Conservation (phyloP, 2,888 invertebrate species). For the Cephalotes varians region DNA sequence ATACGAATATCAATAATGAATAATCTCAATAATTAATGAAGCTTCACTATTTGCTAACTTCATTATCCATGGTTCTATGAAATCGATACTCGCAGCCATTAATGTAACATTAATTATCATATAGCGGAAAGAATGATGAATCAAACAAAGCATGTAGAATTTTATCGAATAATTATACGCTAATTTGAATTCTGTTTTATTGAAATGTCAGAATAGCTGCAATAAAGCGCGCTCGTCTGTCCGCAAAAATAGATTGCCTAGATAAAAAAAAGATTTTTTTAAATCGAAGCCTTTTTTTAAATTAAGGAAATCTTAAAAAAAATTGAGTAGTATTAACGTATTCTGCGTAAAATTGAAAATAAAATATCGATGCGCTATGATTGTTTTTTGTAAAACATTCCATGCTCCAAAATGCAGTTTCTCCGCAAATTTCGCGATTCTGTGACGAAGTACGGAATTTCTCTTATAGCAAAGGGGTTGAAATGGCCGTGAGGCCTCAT, state of each 20-base stretch:
- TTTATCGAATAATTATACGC: background rate
- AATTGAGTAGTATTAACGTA: background rate
- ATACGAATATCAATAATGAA: too few species aligned
- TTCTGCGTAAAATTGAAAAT: background rate
- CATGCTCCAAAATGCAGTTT: constrained; percentile 5
- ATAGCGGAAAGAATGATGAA: background rate
- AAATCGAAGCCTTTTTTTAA: background rate
- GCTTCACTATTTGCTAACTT: background rate
- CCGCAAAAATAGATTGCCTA: background rate
- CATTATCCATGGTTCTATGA: background rate
- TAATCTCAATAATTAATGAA: constrained; percentile 20
- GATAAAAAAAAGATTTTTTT: background rate
- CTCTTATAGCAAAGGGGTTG: background rate
- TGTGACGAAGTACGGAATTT: background rate
- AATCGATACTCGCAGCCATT: background rate
- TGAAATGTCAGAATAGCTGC: background rate
- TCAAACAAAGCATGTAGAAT: background rate
- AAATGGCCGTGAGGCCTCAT: background rate
- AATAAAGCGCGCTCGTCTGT: background rate
- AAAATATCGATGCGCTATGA: background rate
- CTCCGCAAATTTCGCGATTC: background rate
- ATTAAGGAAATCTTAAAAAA: background rate
- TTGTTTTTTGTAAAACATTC: background rate
- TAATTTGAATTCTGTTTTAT: background rate
- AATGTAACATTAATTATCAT: constrained; percentile 1